Conservation (phyloP, 2,113 vertebrate genomes). For the Macroglossus sobrinus region DNA sequence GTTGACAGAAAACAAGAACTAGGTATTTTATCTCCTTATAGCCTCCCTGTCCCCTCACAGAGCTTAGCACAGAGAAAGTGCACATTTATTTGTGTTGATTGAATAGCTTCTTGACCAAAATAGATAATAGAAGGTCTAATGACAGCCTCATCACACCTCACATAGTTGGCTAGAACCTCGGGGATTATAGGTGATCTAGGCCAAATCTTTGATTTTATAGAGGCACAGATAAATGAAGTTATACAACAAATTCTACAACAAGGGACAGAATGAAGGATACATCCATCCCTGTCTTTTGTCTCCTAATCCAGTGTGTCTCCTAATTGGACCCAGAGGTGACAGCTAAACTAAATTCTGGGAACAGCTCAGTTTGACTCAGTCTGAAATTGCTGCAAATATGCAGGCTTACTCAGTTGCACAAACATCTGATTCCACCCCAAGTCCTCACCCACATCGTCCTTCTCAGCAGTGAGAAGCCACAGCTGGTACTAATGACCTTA, state of each 20-base stretch:
- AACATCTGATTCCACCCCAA: neutral
- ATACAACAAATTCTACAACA: neutral
- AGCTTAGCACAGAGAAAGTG: neutral
- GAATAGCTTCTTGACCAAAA: conserved; percentile 21
- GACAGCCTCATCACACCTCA: neutral
- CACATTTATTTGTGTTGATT: neutral
- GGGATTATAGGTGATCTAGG: neutral
- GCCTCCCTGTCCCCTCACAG: neutral
- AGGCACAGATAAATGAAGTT: conserved; percentile 1
- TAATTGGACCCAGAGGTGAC: conserved; percentile 34
- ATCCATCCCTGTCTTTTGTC: neutral
- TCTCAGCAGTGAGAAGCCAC: neutral
- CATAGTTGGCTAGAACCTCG: neutral
- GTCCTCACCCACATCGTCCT: neutral
- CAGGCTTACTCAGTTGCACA: neutral
- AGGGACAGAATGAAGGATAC: conserved; percentile 10
- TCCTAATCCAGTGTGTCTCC: neutral
- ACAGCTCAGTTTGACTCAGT: neutral
- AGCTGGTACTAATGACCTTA: neutral
- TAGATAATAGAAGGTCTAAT: neutral
- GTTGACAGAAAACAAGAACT: neutral
- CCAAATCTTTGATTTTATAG: conserved; percentile 1
- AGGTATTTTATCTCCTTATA: neutral
- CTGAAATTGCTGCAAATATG: neutral
- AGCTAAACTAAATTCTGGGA: neutral